Evolutionary conservation across 2,113 vertebrate species (phyloP), one percentile per base, ranked within the genome.

Genomic region (Serinus canaria): DNA sequence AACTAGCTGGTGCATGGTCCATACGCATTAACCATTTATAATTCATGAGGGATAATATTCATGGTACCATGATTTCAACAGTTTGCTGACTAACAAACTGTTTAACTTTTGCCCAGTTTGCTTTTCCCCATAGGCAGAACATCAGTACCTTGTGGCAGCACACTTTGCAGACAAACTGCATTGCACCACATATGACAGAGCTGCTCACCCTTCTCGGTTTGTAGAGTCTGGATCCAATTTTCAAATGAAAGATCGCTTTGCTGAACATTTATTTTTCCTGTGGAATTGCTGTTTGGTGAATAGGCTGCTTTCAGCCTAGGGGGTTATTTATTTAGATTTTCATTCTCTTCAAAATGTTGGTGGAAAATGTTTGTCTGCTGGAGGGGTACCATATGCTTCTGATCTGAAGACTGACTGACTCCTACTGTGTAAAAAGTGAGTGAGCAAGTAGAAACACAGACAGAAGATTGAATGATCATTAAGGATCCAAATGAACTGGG

Each of bases 171-270:
- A 89, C 80, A 73, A 90, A 74, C 53, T 87, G 44, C 75, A 4
- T 39, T 92, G 86, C 88, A 60, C 56, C 88, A n/a, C 17, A 33
- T 83, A 90, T 85, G 80, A 90, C 90, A 89, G 49, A 35, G 70
- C 76, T 56, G 47, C 79, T 96, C 78, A 89, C 86, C 59, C 95
- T 94, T 96, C 94, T 92, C 69, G 18, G 89, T 85, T 83, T 96
- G 95, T 87, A 83, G 80, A 98, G 95, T 96, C 97, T 98, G 98
- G 97, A 97, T 97, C 96, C 92, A 97, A 97, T 98, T 98, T 98
- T 94, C 90, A 97, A 97, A 97, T 96, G 94, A 97, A 98, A 97
- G 94, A 95, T 93, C 93, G 95, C 94, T 96, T 96, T 82, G 93
- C 96, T 75, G 63, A 94, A 97, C 94, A 96, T 96, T 96, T 97